phyloP scores from a whole-genome alignment of 2,888 invertebrate species.

The Alitta virens region DNA sequence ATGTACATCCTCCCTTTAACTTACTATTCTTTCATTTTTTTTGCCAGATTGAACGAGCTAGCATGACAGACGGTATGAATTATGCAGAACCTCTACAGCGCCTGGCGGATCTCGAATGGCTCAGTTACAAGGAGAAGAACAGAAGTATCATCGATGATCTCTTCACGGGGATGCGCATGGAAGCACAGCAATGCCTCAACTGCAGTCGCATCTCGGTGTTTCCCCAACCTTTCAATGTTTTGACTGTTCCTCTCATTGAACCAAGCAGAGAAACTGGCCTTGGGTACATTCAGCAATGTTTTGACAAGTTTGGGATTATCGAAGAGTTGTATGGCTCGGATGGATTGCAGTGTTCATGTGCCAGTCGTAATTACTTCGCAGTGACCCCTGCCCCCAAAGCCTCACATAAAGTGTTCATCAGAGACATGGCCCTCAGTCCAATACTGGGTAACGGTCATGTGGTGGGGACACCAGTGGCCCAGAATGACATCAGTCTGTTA shows the following conservation, averaged over 20 bases:
- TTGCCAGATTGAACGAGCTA: constrained; percentile 44
- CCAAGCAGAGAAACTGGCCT: constrained; percentile 40
- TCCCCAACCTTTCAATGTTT: constrained; percentile 49
- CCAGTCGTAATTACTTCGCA: not conserved
- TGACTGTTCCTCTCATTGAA: constrained; percentile 49
- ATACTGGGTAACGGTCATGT: no score
- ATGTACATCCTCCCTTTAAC: no score
- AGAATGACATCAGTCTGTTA: no score
- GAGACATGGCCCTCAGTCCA: no score
- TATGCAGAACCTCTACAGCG: constrained; percentile 52
- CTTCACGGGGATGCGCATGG: constrained; percentile 52
- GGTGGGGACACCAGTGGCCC: no score
- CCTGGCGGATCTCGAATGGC: constrained; percentile 53
- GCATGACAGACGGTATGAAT: constrained; percentile 44
- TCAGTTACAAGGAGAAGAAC: constrained; percentile 50
- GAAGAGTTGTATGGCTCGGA: constrained; percentile 43
- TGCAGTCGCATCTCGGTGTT: constrained; percentile 47
- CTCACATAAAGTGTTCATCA: no score
- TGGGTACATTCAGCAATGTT: constrained; percentile 47
- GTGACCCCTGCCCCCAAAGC: no score
- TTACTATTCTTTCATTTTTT: no score
- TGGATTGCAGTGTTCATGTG: constrained; percentile 33
- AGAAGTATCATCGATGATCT: constrained; percentile 45
- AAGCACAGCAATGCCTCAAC: constrained; percentile 43
- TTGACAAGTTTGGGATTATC: constrained; percentile 46